Evolutionary conservation across 2,113 vertebrate species (phyloP).

Genomic region (Scomber colias): DNA sequence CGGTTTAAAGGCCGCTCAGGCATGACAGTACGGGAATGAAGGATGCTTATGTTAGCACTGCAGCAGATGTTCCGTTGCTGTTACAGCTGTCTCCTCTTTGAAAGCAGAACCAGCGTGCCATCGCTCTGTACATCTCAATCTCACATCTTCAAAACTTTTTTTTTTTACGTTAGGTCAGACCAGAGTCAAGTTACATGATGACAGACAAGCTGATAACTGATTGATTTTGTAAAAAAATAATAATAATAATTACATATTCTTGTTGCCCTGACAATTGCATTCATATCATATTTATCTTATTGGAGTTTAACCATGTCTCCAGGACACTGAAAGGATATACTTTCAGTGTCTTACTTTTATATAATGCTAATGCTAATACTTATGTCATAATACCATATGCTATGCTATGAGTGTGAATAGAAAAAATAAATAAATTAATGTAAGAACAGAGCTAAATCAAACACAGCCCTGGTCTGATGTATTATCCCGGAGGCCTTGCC

Average conservation of each 20-base stretch:
- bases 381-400: not conserved
- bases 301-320: not conserved
- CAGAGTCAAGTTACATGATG: slow-evolving; percentile 21
- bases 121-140: slow-evolving; percentile 48
- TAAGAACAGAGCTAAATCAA: slow-evolving; percentile 35
- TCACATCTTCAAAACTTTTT: slow-evolving; percentile 17
- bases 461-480: slow-evolving; percentile 40
- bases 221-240: not conserved
- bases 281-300: not conserved
- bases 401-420: not conserved
- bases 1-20: slow-evolving; percentile 64
- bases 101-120: slow-evolving; percentile 41
- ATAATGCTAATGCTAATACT: not conserved
- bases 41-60: slow-evolving; percentile 50
- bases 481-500: not conserved
- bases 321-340: not conserved
- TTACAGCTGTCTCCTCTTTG: slow-evolving; percentile 70
- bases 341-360: too few species aligned
- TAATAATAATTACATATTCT: not conserved
- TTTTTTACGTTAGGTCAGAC: slow-evolving; percentile 2
- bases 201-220: not conserved
- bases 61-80: slow-evolving; percentile 75
- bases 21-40: slow-evolving; percentile 56
- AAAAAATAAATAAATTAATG: not conserved
- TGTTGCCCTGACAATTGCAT: not conserved